Conservation (phyloP, 2,888 invertebrate genomes). For the Gordius sp. region DNA sequence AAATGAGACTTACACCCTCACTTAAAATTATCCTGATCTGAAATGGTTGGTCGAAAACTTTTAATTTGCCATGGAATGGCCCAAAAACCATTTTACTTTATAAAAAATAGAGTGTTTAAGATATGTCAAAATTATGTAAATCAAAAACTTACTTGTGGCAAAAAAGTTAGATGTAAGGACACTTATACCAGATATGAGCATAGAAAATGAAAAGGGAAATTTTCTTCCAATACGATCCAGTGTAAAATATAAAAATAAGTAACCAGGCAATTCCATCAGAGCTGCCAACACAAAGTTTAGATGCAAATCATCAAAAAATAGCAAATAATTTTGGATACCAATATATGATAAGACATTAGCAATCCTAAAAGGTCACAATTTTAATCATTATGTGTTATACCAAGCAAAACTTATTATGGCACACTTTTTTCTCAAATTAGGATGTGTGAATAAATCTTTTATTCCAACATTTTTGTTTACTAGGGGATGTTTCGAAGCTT, state of each 20-base stretch:
- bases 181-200: neutral
- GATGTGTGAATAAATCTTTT: neutral
- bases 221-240: neutral
- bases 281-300: slow-evolving; percentile 1
- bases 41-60: too few species aligned
- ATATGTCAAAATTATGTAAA: too few species aligned
- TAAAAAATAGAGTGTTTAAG: too few species aligned
- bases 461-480: too few species aligned
- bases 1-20: too few species aligned
- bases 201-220: neutral
- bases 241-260: slow-evolving; percentile 2
- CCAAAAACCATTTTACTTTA: too few species aligned
- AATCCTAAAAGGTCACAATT: neutral
- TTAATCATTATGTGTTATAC: neutral
- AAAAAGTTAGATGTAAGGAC: neutral
- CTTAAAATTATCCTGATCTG: too few species aligned
- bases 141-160: too few species aligned
- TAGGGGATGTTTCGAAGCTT: too few species aligned
- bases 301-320: neutral
- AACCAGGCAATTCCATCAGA: neutral
- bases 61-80: too few species aligned
- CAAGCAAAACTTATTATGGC: slow-evolving; percentile 1
- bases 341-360: neutral
- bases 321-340: slow-evolving; percentile 10
- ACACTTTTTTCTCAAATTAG: neutral